Evolutionary conservation across 2,888 invertebrate species (phyloP).

Genomic region (Prostheceraeus crozeri): DNA sequence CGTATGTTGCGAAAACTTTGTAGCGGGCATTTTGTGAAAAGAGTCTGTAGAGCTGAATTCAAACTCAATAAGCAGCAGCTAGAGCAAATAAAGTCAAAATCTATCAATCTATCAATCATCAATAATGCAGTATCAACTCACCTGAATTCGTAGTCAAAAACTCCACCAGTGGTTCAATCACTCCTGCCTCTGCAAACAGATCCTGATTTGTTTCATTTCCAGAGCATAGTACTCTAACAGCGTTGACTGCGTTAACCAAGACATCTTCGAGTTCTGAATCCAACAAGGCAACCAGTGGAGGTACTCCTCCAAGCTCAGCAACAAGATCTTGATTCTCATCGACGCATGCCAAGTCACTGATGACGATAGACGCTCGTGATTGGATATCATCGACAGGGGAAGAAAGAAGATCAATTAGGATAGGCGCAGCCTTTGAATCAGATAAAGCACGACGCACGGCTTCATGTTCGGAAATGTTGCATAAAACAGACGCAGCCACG

Average conservation of each 20-base stretch:
- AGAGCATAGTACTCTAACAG: conserved; percentile 52
- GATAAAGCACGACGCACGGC: conserved; percentile 49
- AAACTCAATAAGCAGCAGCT: no score
- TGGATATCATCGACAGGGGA: conserved; percentile 51
- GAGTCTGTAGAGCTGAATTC: no score
- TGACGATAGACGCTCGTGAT: conserved; percentile 52
- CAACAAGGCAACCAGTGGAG: conserved; percentile 49
- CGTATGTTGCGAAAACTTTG: no score
- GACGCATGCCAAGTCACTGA: conserved; percentile 53
- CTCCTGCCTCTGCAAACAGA: conserved; percentile 46
- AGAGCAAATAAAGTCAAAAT: background rate
- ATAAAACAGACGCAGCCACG: conserved; percentile 53
- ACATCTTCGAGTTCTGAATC: conserved; percentile 49
- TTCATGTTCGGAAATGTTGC: conserved; percentile 54
- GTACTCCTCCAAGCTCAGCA: conserved; percentile 48
- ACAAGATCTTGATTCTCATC: conserved; percentile 46
- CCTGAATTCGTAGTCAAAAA: conserved; percentile 53
- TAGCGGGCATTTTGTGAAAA: no score
- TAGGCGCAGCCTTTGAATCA: conserved; percentile 46
- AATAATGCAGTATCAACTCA: conserved; percentile 39
- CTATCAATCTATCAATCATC: background rate
- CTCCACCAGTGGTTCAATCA: conserved; percentile 51
- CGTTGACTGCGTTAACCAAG: conserved; percentile 55
- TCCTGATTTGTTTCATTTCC: conserved; percentile 50
- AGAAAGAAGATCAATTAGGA: conserved; percentile 51